Evolutionary conservation across 2,797 vertebrate genomes (phyloP), one percentile per base, ranked within the genome.

Genomic region (Sebastes steindachneri): DNA sequence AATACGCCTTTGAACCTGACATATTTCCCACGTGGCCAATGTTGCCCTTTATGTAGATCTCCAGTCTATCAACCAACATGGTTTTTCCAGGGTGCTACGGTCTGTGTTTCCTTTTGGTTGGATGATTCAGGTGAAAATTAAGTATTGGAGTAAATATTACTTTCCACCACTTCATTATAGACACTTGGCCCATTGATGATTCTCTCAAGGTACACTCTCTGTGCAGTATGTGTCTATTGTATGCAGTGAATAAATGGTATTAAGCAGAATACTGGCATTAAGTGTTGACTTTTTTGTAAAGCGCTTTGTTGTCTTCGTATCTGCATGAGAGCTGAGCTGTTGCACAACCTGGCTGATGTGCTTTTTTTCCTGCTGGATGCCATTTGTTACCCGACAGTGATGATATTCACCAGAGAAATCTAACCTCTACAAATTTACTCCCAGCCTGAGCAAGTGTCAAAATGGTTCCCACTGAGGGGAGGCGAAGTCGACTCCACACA

Each of bases 391-490:
- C 17, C 11, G 19, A 37, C 72, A 74, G 37, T 54, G 72, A 79
- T 60, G 71, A 77, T 71, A 53, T 69, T 77, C 73, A 81, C 48
- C 26, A 33, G 21, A 29, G 53, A 70, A 71, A 77, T 57, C 67
- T 37, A 72, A 84, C 75, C 58, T 72, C 37, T 53, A 29, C 62
- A 64, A 59, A 53, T 68, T 26, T 29, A 62, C 77, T 68, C 33
- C 70, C 73, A 68, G 57, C 19, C 58, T 14, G 19, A 77, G 53
- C 28, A 79, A 69, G 64, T 82, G 80, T 73, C 82, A 77, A 57
- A 78, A 77, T 45, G 48, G 14, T 59, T 84, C 51, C 55, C 0
- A 0, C 41, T 41, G 75, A 62, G 77, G 78, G 45, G 28, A 75
- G 31, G 57, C 3, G 19, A 78, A 86, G 64, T 80, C 10, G 9